These are phyloP conservation scores for Dallia pectoralis DNA, from an alignment of 2,797 vertebrate genomes.

Conservation along the genomic window DNA sequence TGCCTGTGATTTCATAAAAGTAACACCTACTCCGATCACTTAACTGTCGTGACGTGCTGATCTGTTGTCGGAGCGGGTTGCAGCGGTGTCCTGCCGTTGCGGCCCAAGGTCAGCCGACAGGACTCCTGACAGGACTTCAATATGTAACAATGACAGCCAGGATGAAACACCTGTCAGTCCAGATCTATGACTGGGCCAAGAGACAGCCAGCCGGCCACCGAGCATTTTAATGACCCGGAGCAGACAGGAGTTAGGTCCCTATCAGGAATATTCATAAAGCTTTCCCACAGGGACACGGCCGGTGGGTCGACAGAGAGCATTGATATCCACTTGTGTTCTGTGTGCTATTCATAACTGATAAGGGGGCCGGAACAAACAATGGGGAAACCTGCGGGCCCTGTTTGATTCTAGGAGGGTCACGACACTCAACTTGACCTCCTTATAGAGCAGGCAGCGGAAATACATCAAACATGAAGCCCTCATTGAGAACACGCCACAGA, in stretches of 20 bases:
- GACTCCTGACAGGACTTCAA: slow-evolving; percentile 54
- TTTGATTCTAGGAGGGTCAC: slow-evolving; percentile 17
- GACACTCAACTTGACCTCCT: slow-evolving; percentile 21
- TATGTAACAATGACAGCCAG: slow-evolving; percentile 72
- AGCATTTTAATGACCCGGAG: slow-evolving; percentile 47
- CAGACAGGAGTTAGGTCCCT: slow-evolving; percentile 58
- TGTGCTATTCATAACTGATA: slow-evolving; percentile 18
- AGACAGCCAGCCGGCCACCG: slow-evolving; percentile 41
- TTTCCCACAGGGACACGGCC: slow-evolving; percentile 25
- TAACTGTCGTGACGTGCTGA: slow-evolving; percentile 2
- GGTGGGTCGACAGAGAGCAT: slow-evolving; percentile 47
- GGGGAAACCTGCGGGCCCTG: slow-evolving; percentile 17
- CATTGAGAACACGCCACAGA: not conserved
- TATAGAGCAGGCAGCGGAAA: slow-evolving; percentile 12
- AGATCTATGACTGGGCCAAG: slow-evolving; percentile 59
- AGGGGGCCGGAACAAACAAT: not conserved
- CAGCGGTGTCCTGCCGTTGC: slow-evolving; percentile 47
- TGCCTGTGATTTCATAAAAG: not conserved
- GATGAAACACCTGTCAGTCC: slow-evolving; percentile 72
- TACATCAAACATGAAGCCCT: not conserved
- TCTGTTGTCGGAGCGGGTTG: slow-evolving; percentile 47
- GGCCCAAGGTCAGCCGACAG: slow-evolving; percentile 65
- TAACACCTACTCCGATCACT: not conserved
- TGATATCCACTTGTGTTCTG: slow-evolving; percentile 41
- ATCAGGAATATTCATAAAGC: slow-evolving; percentile 45